Evolutionary conservation across 2,888 invertebrate genomes (phyloP), one percentile per base, ranked within the genome.

Genomic region (Argyresthia albistria): DNA sequence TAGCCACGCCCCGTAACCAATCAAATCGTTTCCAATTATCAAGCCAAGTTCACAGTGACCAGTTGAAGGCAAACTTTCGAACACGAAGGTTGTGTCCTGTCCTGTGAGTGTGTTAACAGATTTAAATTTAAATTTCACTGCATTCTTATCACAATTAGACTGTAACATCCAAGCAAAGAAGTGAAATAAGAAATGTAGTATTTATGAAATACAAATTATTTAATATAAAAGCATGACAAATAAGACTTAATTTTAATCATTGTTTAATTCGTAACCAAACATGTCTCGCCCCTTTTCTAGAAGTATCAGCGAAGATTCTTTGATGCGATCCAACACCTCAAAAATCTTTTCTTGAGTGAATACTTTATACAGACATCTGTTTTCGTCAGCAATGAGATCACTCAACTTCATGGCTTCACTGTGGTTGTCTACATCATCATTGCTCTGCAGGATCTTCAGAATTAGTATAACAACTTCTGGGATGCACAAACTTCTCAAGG

Each of bases 391-490:
- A 53, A 98, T 84, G 54, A 94, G 84, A 76, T 96, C 93, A 8
- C 95, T 92, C 46, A 98, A 74, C 65, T 94, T 92, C 4, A 90
- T 63, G 43, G 83, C 88, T 70, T 88, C 88, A 50, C 94, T 80
- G 62, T 95, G 94, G 63, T 93, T 93, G n/a, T 92, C 90, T 60
- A 93, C 90, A 62, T 94, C 91, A 57, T 91, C 91, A 61, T 92
- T 92, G 60, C 93, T 91, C 59, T 92, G 92, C 66, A 97, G 88
- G 14, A 97, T 93, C 55, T 92, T 93, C 60, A 95, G 90, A 36
- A 97, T 86, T 39, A 97, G 84, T 55, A 95, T 83, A 7, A 92
- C 91, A 52, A 96, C 88, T 87, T 97, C 94, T 1, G 97, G 97
- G 63, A 98, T 91, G 65, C 95, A 96, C 15, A 94, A 88, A 57